Conservation (phyloP, 2,888 invertebrate species). For the Andrena praecox region DNA sequence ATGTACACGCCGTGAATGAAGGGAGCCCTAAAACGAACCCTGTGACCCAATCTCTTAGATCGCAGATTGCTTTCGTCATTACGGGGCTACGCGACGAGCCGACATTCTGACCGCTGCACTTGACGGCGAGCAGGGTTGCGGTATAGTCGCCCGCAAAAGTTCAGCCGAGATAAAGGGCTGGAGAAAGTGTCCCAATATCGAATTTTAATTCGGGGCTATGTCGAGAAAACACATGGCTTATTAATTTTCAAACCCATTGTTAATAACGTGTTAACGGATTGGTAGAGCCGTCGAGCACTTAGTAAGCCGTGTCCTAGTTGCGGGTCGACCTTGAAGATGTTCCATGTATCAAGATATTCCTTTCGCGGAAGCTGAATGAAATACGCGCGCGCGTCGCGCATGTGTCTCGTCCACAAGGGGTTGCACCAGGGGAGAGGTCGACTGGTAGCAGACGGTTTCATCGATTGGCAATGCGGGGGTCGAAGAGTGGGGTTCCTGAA, state of each 20-base stretch:
- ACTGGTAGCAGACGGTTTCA: conserved; percentile 77
- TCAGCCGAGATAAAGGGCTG: background rate
- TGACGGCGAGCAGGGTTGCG: conserved; percentile 14
- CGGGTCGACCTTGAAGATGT: conserved; percentile 38
- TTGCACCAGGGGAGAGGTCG: conserved; percentile 66
- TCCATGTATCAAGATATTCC: conserved; percentile 34
- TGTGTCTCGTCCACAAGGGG: conserved; percentile 48
- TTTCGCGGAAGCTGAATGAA: conserved; percentile 58
- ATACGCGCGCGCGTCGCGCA: conserved; percentile 33
- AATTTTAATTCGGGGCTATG: background rate
- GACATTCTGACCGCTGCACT: conserved; percentile 28
- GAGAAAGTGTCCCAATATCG: background rate
- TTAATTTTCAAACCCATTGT: too few relatives aligned
- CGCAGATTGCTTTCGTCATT: conserved; percentile 45
- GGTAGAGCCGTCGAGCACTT: too few relatives aligned
- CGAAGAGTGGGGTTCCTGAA: conserved; percentile 71
- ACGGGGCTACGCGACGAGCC: conserved; percentile 29
- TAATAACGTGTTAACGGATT: background rate
- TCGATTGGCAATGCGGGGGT: conserved; percentile 76
- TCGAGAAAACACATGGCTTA: too few relatives aligned
- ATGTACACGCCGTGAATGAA: conserved; percentile 34
- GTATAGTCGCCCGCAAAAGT: conserved; percentile 14
- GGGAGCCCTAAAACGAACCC: conserved; percentile 27
- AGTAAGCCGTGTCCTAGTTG: background rate
- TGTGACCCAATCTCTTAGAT: conserved; percentile 55